Evolutionary conservation across 2,797 vertebrate genomes (phyloP).

Genomic region (Pogoniulus pusillus): DNA sequence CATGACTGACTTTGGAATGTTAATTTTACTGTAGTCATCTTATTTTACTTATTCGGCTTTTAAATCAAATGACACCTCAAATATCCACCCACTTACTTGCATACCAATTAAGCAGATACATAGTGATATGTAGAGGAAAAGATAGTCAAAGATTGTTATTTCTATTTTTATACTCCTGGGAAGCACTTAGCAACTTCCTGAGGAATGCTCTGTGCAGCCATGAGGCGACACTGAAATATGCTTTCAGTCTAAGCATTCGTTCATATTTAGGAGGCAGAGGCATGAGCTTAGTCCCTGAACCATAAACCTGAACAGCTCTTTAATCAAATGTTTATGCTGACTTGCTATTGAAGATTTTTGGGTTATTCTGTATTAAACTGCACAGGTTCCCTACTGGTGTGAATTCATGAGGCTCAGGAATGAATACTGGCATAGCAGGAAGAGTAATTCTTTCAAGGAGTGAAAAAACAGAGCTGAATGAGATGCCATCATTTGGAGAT

Average conservation of each 20-base stretch:
- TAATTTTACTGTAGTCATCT: not conserved
- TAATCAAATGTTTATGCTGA: not conserved
- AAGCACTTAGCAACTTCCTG: slow-evolving; percentile 54
- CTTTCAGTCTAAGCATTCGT: not conserved
- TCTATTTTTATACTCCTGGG: slow-evolving; percentile 47
- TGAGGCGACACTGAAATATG: slow-evolving; percentile 13
- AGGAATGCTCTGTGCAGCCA: slow-evolving; percentile 36
- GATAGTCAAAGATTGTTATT: not conserved
- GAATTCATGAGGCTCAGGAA: not conserved
- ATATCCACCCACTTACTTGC: not conserved
- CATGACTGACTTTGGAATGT: not conserved
- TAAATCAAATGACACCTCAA: not conserved
- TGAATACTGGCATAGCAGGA: not conserved
- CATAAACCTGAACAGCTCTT: not conserved
- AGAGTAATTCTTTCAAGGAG: not conserved
- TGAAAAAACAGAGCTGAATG: not conserved
- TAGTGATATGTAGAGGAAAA: not conserved
- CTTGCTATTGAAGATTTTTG: not conserved
- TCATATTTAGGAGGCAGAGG: not conserved
- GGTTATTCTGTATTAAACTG: not conserved
- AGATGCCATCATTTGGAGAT: not conserved
- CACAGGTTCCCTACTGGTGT: not conserved
- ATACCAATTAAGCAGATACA: not conserved
- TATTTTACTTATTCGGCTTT: not conserved
- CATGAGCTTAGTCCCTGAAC: not conserved